Percentiles rank a stretch among this genome's conserved stretches.
phyloP scores from a whole-genome alignment of 2,113 vertebrate genomes.

The Neotoma lepida region DNA sequence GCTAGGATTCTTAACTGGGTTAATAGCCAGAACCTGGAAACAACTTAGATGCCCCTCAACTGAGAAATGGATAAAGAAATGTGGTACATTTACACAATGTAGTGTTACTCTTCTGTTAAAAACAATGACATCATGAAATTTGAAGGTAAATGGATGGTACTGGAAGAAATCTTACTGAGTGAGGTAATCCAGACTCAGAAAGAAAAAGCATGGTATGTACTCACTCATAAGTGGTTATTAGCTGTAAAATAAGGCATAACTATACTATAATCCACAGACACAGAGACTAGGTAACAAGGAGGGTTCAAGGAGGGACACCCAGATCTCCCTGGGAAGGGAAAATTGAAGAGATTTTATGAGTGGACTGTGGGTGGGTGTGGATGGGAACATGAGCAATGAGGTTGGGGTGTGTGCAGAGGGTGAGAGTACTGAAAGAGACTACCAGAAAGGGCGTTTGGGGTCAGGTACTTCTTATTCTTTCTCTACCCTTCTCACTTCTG shows the following conservation, averaged over 20 bases:
- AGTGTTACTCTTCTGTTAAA: not conserved
- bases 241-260: too few relatives aligned
- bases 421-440: too few relatives aligned
- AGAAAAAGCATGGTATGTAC: not conserved
- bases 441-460: too few relatives aligned
- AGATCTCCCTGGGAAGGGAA: too few relatives aligned
- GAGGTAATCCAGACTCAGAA: not conserved
- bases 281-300: too few relatives aligned
- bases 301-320: too few relatives aligned
- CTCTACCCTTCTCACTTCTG: not conserved
- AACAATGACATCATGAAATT: not conserved
- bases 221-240: not conserved
- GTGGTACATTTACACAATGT: not conserved
- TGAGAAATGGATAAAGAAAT: not conserved
- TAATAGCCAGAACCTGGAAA: not conserved
- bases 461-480: not conserved
- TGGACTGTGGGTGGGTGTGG: too few relatives aligned
- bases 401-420: too few relatives aligned
- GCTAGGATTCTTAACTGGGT: not conserved
- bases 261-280: too few relatives aligned
- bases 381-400: too few relatives aligned
- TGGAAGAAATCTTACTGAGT: not conserved
- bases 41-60: not conserved
- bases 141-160: not conserved
- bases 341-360: too few relatives aligned